phyloP scores from a whole-genome alignment of 2,888 invertebrate species.

The Bibio marci region DNA sequence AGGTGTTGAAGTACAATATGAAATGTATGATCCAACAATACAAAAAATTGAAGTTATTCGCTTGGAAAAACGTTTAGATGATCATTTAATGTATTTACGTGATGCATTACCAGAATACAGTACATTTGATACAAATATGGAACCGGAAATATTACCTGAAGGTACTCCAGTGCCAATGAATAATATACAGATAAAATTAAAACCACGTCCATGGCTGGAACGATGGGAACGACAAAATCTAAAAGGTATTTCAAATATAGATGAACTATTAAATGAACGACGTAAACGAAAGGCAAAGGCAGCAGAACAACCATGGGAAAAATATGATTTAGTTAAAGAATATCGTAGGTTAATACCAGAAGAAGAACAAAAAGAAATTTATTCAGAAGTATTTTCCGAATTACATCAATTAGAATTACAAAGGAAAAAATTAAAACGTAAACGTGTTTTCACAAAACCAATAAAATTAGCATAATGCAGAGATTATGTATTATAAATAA shows the following conservation, averaged over 20 bases:
- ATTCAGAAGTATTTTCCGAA: conserved; percentile 62
- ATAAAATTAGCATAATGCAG: conserved; percentile 24
- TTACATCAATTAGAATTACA: conserved; percentile 51
- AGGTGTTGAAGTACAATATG: conserved; percentile 56
- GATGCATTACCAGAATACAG: conserved; percentile 85
- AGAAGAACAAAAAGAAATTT: conserved; percentile 76
- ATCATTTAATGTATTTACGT: conserved; percentile 69
- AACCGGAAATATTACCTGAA: conserved; percentile 60
- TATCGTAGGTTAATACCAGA: conserved; percentile 79
- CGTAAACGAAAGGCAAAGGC: conserved; percentile 35
- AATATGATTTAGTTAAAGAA: conserved; percentile 85
- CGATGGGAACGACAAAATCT: conserved; percentile 71
- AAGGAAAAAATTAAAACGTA: conserved; percentile 42
- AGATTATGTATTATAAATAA: no score
- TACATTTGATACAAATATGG: conserved; percentile 86
- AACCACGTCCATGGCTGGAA: conserved; percentile 77
- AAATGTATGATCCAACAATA: conserved; percentile 87
- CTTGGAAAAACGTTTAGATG: conserved; percentile 85
- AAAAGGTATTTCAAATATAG: conserved; percentile 50
- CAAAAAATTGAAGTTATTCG: conserved; percentile 77
- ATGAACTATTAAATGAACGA: conserved; percentile 36
- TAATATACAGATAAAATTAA: conserved; percentile 49
- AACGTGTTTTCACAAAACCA: conserved; percentile 41
- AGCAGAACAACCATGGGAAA: conserved; percentile 59
- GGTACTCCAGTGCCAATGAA: conserved; percentile 67